Evolutionary conservation across 2,888 invertebrate species (phyloP), one percentile per base, ranked within the genome.

Genomic region (Pandemis cinnamomeana): DNA sequence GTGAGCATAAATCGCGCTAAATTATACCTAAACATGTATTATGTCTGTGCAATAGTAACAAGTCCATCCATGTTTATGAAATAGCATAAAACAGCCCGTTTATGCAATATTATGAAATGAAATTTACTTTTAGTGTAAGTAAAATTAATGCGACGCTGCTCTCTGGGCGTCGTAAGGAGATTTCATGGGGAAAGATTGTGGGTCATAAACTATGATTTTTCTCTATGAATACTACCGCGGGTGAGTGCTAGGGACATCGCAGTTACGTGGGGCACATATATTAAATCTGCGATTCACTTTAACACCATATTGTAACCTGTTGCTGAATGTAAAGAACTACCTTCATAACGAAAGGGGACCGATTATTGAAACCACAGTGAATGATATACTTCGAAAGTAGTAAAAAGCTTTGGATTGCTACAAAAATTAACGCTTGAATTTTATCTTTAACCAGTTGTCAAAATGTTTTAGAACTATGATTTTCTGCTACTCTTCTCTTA

Each of bases 121-220:
- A 89, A 87, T 87, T 84, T 87, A 88, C 88, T 85, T 87, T 84
- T 85, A 85, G 81, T 83, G 84, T 89, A 88, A 92, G 90, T 90
- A 87, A 89, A 88, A 91, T 91, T 86, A 89, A 91, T 90, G 87
- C 78, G 77, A 75, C 80, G 82, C 83, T 75, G 77, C 79, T 78
- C 80, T 78, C 78, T 78, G 81, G 76, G 77, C 81, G 76, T 75
- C 83, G 82, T 87, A 86, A 89, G 87, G 83, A 90, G 90, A 90
- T 90, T 91, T 91, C 86, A 83, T 81, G 85, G 85, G 79, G 80
- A 88, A 87, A 89, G 86, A 91, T 91, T 88, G 90, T 86, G 78
- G 78, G 85, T 83, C 87, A 90, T 92, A 91, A 92, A 93, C 88
- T 91, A 92, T 89, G 88, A 92, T 93, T 91, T 90, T 91, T 86